Evolutionary conservation across 2,797 vertebrate genomes (phyloP), one percentile per base, ranked within the genome.

Genomic region (Gymnodraco acuticeps): DNA sequence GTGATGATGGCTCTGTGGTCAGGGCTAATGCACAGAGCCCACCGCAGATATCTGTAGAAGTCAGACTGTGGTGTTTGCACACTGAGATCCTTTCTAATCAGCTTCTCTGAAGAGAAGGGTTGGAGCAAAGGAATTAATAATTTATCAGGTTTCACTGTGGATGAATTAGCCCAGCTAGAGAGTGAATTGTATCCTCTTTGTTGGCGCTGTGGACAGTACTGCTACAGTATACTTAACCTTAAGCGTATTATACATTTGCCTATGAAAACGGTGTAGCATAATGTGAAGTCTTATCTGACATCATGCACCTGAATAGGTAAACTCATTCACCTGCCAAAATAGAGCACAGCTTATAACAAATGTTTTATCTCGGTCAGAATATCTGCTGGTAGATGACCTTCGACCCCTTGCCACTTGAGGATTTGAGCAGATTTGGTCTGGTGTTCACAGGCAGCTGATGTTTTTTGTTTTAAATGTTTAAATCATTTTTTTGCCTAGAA

Each of bases 61-160:
- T 47, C 46, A 48, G 76, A 75, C 54, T 48, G 65, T 42, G 61
- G 64, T n/a, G 4, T 69, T 77, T 60, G 50, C 19, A 52, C 56
- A 53, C 23, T 16, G 62, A 74, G 77, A 64, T 81, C 50, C 58
- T 73, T 63, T 80, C 69, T 83, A 81, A 86, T 88, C 81, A 78
- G 71, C 72, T 56, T 52, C 52, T 80, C 72, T 74, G 41, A 81
- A 77, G 75, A 76, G 76, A 65, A 79, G 72, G 52, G 54, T 80
- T 88, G 81, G 64, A 82, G 77, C 78, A 81, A 81, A 85, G 75
- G 70, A 53, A 88, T 91, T 64, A 90, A 91, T 91, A 80, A 89
- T 89, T 89, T 63, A 91, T 83, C 9, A 65, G 55, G 74, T 84
- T 83, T 87, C 70, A 81, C 64, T 83, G 79, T 74, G 47, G 73